These are phyloP conservation scores for Epsilonema sp. DNA, from an alignment of 2,888 invertebrate genomes.

Conservation along the genomic window DNA sequence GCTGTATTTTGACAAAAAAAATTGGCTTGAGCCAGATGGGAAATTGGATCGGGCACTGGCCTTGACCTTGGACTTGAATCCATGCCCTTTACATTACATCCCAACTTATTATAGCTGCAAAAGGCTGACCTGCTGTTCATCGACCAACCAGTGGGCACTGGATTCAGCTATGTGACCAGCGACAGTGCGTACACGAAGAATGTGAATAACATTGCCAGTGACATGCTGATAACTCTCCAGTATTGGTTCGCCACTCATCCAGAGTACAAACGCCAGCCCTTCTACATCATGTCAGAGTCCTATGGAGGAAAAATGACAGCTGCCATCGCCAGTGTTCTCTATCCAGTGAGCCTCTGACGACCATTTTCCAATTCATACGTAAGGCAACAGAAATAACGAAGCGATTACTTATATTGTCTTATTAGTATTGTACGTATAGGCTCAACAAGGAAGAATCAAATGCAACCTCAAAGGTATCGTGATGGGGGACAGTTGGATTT, in stretches of 20 bases:
- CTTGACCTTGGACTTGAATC: too few relatives aligned
- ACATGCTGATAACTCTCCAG: conserved; percentile 53
- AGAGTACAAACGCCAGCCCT: conserved; percentile 48
- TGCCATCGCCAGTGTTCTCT: too few relatives aligned
- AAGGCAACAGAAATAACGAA: too few relatives aligned
- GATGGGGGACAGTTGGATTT: conserved; percentile 73
- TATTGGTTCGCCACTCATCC: conserved; percentile 47
- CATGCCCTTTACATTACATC: too few relatives aligned
- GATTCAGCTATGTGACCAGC: conserved; percentile 51
- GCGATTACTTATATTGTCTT: too few relatives aligned
- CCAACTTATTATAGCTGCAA: conserved; percentile 47
- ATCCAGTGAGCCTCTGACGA: too few relatives aligned
- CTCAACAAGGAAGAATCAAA: conserved; percentile 40
- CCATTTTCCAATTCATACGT: too few relatives aligned
- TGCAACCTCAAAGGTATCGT: conserved; percentile 56
- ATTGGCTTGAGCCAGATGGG: too few relatives aligned
- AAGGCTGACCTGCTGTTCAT: conserved; percentile 63
- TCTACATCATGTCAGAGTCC: conserved; percentile 69
- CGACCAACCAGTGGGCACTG: conserved; percentile 73
- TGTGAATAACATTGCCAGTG: conserved; percentile 48
- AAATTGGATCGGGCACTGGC: too few relatives aligned
- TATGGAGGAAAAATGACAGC: conserved; percentile 83
- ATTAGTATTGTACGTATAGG: too few relatives aligned
- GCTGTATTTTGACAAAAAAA: too few relatives aligned
- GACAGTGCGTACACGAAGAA: conserved; percentile 36